Evolutionary conservation across 2,888 invertebrate genomes (phyloP), one percentile per base, ranked within the genome.

Genomic region (Drosophila ustulata): DNA sequence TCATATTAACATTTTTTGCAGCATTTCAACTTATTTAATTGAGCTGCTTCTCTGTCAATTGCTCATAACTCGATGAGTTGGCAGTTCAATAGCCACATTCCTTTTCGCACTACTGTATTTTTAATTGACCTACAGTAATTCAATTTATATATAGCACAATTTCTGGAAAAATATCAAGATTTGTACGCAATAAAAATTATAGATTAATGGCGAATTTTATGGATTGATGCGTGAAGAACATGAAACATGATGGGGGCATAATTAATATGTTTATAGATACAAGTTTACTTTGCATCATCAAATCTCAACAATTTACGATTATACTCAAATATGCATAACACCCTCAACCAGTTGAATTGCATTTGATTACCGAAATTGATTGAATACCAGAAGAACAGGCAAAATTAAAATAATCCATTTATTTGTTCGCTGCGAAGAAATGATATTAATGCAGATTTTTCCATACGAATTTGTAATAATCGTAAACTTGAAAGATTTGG

Each of bases 41-140:
- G 45, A 45, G 32, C 32, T n/a, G 39, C 39, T 49, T 52, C 26
- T 6, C 23, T 34, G 4, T 57, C 37, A 45, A 23, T 75, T 49
- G 11, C n/a, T 28, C 39, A 39, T 69, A 64, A 75, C 41, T 57
- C 9, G 26, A 45, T 72, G 68, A 55, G 52, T 18, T 53, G 9
- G 11, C 23, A 30, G 34, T 39, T 41, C 4, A 18, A n/a, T 43
- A 70, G 51, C 47, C 23, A 23, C 41, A 64, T 64, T 45, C 28
- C 23, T 30, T 13, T 43, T 34, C 26, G 23, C 52, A 23, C 9
- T 46, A 37, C n/a, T 34, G 39, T 32, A 9, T 61, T 50, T 46
- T 45, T 43, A 55, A 55, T 55, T 55, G 43, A 25, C 43, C 55
- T 4, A 45, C 23, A 43, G 43, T 23, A 23, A 45, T 32, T 32